Base-by-base conservation (phyloP, 2,113 vertebrate genomes). In the Micronycteris hirsuta region DNA sequence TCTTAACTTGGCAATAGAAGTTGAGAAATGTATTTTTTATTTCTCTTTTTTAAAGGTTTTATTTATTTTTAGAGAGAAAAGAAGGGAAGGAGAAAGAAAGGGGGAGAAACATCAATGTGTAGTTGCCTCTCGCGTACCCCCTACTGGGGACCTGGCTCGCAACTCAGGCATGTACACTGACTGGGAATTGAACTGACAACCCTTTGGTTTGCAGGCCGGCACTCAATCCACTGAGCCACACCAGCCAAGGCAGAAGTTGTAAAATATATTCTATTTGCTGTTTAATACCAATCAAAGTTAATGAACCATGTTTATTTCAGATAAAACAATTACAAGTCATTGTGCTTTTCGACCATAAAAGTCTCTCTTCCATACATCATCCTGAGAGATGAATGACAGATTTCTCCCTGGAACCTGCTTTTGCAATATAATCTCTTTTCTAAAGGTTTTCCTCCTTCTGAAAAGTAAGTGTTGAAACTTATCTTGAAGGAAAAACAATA, bases 271-370 rank as follows among this genome's bases (percentile, higher is more conserved):
- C 41, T 90, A 56, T 45, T 91, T 96, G 28, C 26, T 88, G 24
- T 89, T 83, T 94, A 58, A 91, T 93, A 86, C 0, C 6, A 73
- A 85, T 85, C 73, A 89, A 88, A 95, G 24, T 63, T 96, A 96
- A 68, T 82, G 71, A 96, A 47, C 84, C 36, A 68, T 74, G 13
- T 94, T 96, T 94, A 94, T 93, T 94, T 94, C 47, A 92, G 17
- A 83, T 31, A 93, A 80, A 95, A 96, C 20, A 58, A 86, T 83
- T 81, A 47, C 9, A 88, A 68, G 7, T 56, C 13, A 26, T 58
- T 58, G 3, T 82, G 49, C 7, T 86, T 83, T 91, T 43, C 56
- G 58, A 88, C 28, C 28, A 86, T 26, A 85, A 65, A 93, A 47
- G 38, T 43, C 24, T 88, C 24, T 54, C 28, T 77, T 10, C n/a